These are phyloP conservation scores for Callocephalon fimbriatum DNA, from an alignment of 2,113 vertebrate species.

Conservation along the genomic window DNA sequence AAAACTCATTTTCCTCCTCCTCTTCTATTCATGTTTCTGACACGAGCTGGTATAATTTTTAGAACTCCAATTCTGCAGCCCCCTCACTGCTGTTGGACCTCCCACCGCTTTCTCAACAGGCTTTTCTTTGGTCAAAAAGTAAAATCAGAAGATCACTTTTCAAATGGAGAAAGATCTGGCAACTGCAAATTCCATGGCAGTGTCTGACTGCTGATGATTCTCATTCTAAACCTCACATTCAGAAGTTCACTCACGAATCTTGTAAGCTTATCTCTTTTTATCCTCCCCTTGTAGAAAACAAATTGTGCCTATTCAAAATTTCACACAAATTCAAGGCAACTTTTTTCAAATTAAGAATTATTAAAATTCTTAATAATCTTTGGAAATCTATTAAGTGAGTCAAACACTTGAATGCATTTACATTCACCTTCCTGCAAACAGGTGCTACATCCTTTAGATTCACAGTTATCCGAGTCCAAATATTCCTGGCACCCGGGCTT, in stretches of 20 bases:
- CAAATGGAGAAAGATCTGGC: constrained; percentile 31
- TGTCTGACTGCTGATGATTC: not conserved
- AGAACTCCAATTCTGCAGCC: not conserved
- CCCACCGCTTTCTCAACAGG: not conserved
- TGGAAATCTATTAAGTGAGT: not conserved
- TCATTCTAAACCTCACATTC: not conserved
- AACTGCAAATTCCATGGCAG: constrained; percentile 8
- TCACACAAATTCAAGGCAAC: not conserved
- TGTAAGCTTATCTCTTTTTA: not conserved
- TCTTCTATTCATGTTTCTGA: constrained; percentile 40
- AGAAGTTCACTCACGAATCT: not conserved
- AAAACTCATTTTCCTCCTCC: constrained; percentile 34
- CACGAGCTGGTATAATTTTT: not conserved
- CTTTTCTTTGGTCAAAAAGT: constrained; percentile 16
- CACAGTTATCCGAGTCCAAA: not conserved
- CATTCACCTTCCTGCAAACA: not conserved
- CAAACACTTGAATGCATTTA: not conserved
- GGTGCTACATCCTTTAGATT: not conserved
- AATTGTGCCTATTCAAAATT: not conserved
- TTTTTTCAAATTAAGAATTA: not conserved
- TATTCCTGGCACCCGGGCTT: not conserved
- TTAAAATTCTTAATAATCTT: not conserved
- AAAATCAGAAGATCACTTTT: constrained; percentile 9
- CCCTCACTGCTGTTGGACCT: constrained; percentile 20
- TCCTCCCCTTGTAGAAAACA: not conserved